Conservation (phyloP, 2,888 invertebrate species). For the Anodontia alba region DNA sequence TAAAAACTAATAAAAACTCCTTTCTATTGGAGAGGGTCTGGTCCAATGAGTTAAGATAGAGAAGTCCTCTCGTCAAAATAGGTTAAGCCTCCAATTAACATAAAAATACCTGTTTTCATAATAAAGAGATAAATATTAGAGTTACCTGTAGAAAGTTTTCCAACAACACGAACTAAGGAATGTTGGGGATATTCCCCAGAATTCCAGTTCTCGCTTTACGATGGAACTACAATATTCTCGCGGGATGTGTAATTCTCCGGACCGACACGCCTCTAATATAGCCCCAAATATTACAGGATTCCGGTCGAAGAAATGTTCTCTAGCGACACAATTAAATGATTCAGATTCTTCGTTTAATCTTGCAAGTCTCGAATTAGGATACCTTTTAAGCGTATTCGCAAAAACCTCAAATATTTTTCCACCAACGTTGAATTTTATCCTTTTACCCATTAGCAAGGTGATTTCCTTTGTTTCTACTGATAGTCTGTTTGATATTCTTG, state of each 20-base stretch:
- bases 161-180: slow-evolving; percentile 44
- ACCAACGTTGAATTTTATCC: slow-evolving; percentile 35
- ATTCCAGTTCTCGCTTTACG: slow-evolving; percentile 40
- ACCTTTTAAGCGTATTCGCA: slow-evolving; percentile 28
- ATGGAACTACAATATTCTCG: slow-evolving; percentile 33
- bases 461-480: too few species aligned
- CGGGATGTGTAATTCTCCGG: slow-evolving; percentile 41
- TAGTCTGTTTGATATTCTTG: too few species aligned
- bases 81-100: too few species aligned
- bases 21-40: too few species aligned
- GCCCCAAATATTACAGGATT: slow-evolving; percentile 36
- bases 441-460: too few species aligned
- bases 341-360: slow-evolving; percentile 9
- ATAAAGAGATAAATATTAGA: too few species aligned
- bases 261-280: slow-evolving; percentile 39
- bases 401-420: slow-evolving; percentile 33
- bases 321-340: background rate
- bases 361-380: slow-evolving; percentile 31
- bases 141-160: slow-evolving; percentile 30
- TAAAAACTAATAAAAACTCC: too few species aligned
- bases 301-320: slow-evolving; percentile 45
- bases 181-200: slow-evolving; percentile 36
- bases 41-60: too few species aligned
- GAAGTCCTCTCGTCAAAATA: too few species aligned
- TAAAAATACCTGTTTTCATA: too few species aligned